Percentiles rank a stretch among this genome's conserved stretches.
Conservation (phyloP, 2,113 vertebrate species). For the Morone chrysops region DNA sequence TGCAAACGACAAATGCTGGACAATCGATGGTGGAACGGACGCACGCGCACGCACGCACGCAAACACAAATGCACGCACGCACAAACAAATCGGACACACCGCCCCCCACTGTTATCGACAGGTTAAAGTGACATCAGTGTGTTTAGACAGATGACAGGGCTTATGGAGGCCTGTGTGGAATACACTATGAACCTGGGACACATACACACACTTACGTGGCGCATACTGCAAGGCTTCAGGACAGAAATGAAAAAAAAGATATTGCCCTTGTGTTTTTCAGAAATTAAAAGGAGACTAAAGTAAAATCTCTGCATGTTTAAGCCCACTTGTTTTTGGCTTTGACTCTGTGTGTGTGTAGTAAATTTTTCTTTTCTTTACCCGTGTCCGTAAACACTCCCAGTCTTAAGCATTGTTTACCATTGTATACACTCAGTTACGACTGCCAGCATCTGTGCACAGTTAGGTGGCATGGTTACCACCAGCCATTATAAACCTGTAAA, state of each 20-base stretch:
- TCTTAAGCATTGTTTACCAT: conserved; percentile 75
- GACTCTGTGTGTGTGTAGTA: not conserved
- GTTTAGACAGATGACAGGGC: conserved; percentile 83
- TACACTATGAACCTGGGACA: conserved; percentile 69
- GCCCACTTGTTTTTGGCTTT: not conserved
- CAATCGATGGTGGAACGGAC: conserved; percentile 76
- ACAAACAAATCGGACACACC: conserved; percentile 42
- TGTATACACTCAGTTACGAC: conserved; percentile 68
- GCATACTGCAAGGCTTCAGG: conserved; percentile 37
- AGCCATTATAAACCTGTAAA: conserved; percentile 82
- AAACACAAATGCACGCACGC: conserved; percentile 8
- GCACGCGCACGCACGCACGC: conserved; percentile 17
- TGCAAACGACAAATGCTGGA: conserved; percentile 81
- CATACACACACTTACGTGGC: conserved; percentile 35
- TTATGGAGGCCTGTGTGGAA: conserved; percentile 77
- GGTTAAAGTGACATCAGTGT: conserved; percentile 82
- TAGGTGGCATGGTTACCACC: conserved; percentile 80
- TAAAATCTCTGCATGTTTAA: not conserved
- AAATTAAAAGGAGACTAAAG: conserved; percentile 13
- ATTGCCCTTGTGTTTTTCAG: conserved; percentile 40
- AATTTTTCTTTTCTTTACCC: not conserved
- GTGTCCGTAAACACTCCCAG: conserved; percentile 56
- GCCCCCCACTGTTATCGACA: conserved; percentile 78
- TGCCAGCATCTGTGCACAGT: conserved; percentile 86
- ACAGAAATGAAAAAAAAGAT: conserved; percentile 35